Base-by-base conservation (phyloP, 2,888 invertebrate genomes). In the Drosophila phalerata region DNA sequence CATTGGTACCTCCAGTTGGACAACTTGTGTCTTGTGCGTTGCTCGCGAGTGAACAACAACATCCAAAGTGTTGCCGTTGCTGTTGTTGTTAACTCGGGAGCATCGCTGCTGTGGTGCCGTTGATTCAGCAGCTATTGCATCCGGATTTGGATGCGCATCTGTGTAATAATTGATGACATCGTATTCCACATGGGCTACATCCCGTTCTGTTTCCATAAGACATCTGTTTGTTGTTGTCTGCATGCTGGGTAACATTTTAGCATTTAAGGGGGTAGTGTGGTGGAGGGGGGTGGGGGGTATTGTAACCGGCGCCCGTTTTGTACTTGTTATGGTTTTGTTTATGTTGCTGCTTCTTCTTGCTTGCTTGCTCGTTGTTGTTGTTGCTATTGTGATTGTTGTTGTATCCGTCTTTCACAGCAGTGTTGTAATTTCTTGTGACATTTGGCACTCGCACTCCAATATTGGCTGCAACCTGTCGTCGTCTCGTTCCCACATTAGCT, bases 371-470 rank as follows among this genome's bases (percentile, higher is more conserved):
- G 22, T 3, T 22, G 69, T 52, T 76, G 48, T 47, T 76, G 32
- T 66, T 28, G 45, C 43, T 68, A 74, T 8, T 63, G 60, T 64
- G 74, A 61, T 68, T 58, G 55, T 58, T 75, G 49, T 60, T 70
- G 48, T 42, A 28, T 60, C 48, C 47, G 63, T 77, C 69, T 64
- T 69, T 73, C 70, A 78, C 55, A 64, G 60, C 77, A 75, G 77
- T 78, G 77, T 80, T 80, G 77, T 72, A 81, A 80, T 78, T 80
- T 77, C 79, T 64, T 73, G 81, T 87, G 88, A 87, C 88, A 89
- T 85, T 88, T 88, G 81, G 85, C 81, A 85, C 81, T 81, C 77
- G 74, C 77, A 76, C 80, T 79, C 56, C 53, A 79, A 74, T 79
- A 74, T 76, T 42, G 49, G 43, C 53, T 56, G 48, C 42, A 53